Evolutionary conservation across 2,888 invertebrate species (phyloP), one percentile per base, ranked within the genome.

Genomic region (Anthoptus insignis): DNA sequence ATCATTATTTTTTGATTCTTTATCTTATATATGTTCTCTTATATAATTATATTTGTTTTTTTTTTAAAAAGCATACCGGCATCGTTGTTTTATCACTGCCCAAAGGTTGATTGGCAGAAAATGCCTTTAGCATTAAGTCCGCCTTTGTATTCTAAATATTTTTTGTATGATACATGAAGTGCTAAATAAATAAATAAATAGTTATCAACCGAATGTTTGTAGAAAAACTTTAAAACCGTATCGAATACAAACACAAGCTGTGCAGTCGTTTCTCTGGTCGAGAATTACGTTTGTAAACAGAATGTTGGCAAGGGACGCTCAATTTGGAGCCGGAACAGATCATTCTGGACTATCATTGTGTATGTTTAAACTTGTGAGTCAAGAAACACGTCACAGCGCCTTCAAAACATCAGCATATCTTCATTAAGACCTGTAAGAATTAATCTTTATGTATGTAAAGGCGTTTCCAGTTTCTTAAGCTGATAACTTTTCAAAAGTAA

Each of bases 331-430:
- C 42, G 60, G 60, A 53, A 60, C 42, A 60, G 45, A 61, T 45
- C 45, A 54, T 61, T 61, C 61, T 61, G 45, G 61, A 61, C 14
- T 19, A 60, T 53, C 61, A 59, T 52, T 59, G 45, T 45, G 24
- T 34, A 60, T 29, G 52, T 60, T 53, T 60, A 53, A n/a, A 42
- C 19, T 50, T 8, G 16, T 59, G 50, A 52, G 52, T 53, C 42
- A 42, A 11, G 19, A 3, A 42, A 42, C 19, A 42, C 42, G 42
- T 42, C 42, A 42, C 42, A 42, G 11, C 19, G 11, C 19, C 42
- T 42, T 47, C 24, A 47, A 47, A 21, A 47, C n/a, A n/a, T 1
- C 24, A 47, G n/a, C 13, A 24, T 24, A n/a, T 19, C 16, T 42
- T 42, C 19, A 42, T 19, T 19, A 42, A 19, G 11, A 42, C 9